phyloP scores from a whole-genome alignment of 2,888 invertebrate genomes.

The Brenthis hecate region DNA sequence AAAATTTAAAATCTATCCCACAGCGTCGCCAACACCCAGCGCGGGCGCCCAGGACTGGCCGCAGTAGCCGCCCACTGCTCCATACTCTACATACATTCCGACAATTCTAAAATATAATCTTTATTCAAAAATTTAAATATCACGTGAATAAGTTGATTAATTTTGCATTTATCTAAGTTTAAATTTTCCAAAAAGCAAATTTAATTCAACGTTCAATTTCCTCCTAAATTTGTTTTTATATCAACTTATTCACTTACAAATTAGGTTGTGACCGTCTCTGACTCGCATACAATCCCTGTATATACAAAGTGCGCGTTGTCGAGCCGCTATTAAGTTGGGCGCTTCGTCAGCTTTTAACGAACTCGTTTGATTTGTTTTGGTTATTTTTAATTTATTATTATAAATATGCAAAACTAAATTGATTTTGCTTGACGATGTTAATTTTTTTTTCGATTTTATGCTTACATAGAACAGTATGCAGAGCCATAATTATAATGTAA shows the following conservation, averaged over 20 bases:
- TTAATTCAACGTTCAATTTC: too few species aligned
- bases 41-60: background rate
- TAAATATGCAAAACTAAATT: background rate
- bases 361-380: conserved; percentile 39
- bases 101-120: background rate
- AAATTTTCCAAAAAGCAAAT: too few species aligned
- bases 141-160: background rate
- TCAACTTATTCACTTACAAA: too few species aligned
- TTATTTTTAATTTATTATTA: conserved; percentile 7
- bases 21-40: background rate
- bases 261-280: background rate
- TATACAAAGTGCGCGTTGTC: conserved; percentile 46
- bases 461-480: conserved; percentile 2
- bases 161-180: too few species aligned
- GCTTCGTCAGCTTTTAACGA: conserved; percentile 61
- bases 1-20: background rate
- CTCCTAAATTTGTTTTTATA: too few species aligned
- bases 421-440: conserved; percentile 26
- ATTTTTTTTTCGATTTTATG: background rate
- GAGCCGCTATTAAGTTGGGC: conserved; percentile 78
- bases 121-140: background rate
- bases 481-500: background rate
- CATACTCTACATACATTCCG: background rate
- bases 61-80: background rate
- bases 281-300: background rate